Conservation (phyloP, 2,888 invertebrate species). For the Nemotelus pantherinus region DNA sequence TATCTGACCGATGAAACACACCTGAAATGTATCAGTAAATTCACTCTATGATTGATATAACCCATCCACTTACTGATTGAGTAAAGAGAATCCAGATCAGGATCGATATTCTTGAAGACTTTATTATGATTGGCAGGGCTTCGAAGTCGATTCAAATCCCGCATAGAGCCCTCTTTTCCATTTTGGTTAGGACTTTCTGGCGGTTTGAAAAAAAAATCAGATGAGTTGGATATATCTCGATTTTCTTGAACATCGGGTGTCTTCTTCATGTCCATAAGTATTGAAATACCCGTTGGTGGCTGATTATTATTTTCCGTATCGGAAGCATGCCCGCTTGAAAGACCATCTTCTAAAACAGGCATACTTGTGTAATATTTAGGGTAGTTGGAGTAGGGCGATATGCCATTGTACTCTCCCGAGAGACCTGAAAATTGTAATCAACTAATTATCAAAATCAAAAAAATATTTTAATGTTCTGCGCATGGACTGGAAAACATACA, state of each 20-base stretch:
- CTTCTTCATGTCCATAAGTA: conserved; percentile 63
- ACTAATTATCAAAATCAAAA: not conserved
- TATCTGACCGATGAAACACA: conserved; percentile 63
- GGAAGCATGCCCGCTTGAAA: conserved; percentile 93
- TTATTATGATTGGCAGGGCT: conserved; percentile 62
- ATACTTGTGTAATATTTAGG: conserved; percentile 79
- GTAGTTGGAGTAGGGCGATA: conserved; percentile 71
- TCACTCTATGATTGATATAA: not conserved
- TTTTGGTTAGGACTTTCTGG: conserved; percentile 59
- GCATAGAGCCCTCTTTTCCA: conserved; percentile 46
- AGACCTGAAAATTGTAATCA: conserved; percentile 62
- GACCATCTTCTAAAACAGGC: conserved; percentile 93
- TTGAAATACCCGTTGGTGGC: conserved; percentile 64
- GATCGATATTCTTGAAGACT: conserved; percentile 65
- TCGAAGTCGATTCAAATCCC: conserved; percentile 54
- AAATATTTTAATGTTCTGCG: too few species aligned
- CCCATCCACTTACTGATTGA: conserved; percentile 69
- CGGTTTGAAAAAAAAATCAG: conserved; percentile 46
- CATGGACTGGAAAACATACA: too few species aligned
- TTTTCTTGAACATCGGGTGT: conserved; percentile 54
- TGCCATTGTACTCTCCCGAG: conserved; percentile 67
- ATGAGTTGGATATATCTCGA: conserved; percentile 51
- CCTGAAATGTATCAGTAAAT: conserved; percentile 53
- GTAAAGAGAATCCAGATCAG: conserved; percentile 78
- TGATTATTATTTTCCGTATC: conserved; percentile 91